Conservation (phyloP, 2,797 vertebrate species). For the Apogon hyalosoma region DNA sequence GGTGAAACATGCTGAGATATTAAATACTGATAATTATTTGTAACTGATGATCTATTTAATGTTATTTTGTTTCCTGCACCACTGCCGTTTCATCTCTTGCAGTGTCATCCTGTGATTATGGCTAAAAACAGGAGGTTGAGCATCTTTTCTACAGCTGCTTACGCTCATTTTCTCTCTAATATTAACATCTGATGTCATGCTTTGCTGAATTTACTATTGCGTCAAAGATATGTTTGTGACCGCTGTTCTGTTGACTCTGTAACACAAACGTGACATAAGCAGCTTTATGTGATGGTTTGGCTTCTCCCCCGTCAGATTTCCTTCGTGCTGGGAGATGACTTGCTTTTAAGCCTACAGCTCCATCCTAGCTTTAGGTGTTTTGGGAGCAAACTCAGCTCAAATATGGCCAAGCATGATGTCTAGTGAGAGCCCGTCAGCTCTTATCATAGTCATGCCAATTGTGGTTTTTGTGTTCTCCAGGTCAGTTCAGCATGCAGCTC, state of each 20-base stretch:
- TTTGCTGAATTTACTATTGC: slow-evolving; percentile 8
- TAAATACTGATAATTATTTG: too few species aligned
- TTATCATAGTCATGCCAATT: slow-evolving; percentile 49
- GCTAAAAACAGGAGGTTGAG: background rate
- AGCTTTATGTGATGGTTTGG: slow-evolving; percentile 50
- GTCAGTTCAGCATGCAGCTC: slow-evolving; percentile 18
- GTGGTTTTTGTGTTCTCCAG: slow-evolving; percentile 31
- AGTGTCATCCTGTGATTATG: slow-evolving; percentile 6
- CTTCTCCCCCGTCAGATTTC: slow-evolving; percentile 29
- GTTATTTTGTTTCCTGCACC: too few species aligned
- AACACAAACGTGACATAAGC: slow-evolving; percentile 57
- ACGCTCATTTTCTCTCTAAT: background rate
- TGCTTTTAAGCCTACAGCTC: slow-evolving; percentile 13
- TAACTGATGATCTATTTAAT: too few species aligned
- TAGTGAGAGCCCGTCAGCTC: slow-evolving; percentile 34
- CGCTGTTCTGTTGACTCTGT: slow-evolving; percentile 13
- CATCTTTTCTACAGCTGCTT: background rate
- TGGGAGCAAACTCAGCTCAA: slow-evolving; percentile 32
- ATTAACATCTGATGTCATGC: slow-evolving; percentile 17
- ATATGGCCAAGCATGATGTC: background rate
- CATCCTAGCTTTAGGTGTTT: slow-evolving; percentile 42
- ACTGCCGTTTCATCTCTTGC: background rate
- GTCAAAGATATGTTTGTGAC: slow-evolving; percentile 11
- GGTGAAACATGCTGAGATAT: too few species aligned
- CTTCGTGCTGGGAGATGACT: slow-evolving; percentile 31